Evolutionary conservation across 2,888 invertebrate genomes (phyloP), one percentile per base, ranked within the genome.

Genomic region (Rhamphomyia laevipes): DNA sequence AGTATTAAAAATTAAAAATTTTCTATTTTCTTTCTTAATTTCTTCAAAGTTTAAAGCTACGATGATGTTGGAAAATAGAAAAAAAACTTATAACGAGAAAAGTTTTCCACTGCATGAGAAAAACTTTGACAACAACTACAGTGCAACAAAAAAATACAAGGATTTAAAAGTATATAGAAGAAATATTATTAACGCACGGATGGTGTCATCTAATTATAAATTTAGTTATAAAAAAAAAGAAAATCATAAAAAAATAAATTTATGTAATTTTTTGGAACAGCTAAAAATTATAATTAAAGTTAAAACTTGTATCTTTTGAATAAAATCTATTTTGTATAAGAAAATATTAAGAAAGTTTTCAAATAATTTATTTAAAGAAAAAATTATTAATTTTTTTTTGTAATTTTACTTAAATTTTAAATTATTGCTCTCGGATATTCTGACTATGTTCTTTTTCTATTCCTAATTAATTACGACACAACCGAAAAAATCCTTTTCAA

Each of bases 121-220:
- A 45, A 52, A 47, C 48, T 48, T 45, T 48, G 53, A 27, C 30
- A 45, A 40, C 35, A 49, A 45, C 35, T 12, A 38, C 48, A 47
- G 45, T 49, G 41, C 40, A 37, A 49, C 35, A 38, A 45, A n/a
- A 27, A 35, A 43, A 42, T n/a, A n/a, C n/a, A n/a, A n/a, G n/a
- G 27, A 2, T 40, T 37, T 16, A 13, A 30, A 40, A 15, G 10
- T 18, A 27, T 12, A 63, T 61, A 59, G 58, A 56, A 54, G 56
- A 54, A 56, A 58, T 59, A 65, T 68, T 66, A 65, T 69, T 67
- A 61, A 69, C 70, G 68, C 70, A 66, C 67, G 65, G 66, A 66
- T 68, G 68, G 68, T 68, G 68, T 67, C 68, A 68, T 69, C 68
- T 69, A 68, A 68, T 68, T 68, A 69, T 64, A 61, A 68, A 69